Evolutionary conservation across 92 coral and sea anemone genomes (phyloP).

Genomic region (Bergia sp.): DNA sequence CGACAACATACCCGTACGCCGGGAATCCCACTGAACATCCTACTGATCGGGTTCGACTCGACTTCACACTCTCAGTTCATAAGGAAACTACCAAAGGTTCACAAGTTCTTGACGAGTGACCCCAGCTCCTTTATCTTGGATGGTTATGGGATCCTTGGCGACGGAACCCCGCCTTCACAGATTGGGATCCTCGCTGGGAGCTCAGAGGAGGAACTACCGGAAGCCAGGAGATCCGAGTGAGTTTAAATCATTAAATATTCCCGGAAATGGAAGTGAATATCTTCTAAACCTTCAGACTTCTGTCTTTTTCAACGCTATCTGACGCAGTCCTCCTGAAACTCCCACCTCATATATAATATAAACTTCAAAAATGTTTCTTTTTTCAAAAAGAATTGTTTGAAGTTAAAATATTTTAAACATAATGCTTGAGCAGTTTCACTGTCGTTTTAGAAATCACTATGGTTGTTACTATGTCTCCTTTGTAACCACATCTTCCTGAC

Average conservation of each 20-base stretch:
- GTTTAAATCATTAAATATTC: neutral
- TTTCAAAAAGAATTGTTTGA: no score
- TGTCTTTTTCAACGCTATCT: no score
- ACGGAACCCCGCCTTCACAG: slow-evolving; percentile 68
- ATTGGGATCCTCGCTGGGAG: slow-evolving; percentile 73
- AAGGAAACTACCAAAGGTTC: slow-evolving; percentile 62
- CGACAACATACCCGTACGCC: slow-evolving; percentile 36
- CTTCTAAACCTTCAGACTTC: no score
- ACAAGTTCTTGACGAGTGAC: slow-evolving; percentile 46
- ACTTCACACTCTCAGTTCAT: slow-evolving; percentile 67
- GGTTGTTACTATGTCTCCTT: no score
- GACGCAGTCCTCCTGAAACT: neutral
- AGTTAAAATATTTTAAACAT: no score
- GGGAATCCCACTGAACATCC: slow-evolving; percentile 64
- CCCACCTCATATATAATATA: no score
- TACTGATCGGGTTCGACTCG: slow-evolving; percentile 69
- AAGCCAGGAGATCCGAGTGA: slow-evolving; percentile 51
- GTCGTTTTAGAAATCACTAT: no score
- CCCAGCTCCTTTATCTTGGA: slow-evolving; percentile 48
- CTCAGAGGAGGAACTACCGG: slow-evolving; percentile 49
- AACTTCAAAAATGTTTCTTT: no score
- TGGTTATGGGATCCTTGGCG: slow-evolving; percentile 68
- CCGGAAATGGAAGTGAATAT: no score
- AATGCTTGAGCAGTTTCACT: no score
- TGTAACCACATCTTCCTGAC: no score